Base-by-base conservation (phyloP, 2,888 invertebrate genomes). In the Epinotia brunnichana region DNA sequence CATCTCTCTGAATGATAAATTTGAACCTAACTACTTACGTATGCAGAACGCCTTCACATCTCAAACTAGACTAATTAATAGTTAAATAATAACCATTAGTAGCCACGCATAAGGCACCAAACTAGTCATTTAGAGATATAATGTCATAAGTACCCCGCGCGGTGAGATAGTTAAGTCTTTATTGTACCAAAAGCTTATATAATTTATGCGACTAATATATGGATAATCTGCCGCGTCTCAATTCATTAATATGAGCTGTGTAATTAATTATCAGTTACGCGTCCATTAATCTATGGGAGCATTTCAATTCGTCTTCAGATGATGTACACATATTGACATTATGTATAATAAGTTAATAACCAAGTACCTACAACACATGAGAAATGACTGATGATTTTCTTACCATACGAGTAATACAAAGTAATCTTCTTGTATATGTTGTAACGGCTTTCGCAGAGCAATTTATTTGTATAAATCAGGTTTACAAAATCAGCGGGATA, bases 211-310 rank as follows among this genome's bases (percentile, higher is more conserved):
- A 11, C 15, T 69, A 35, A 35, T 35, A 41, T 63, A 69, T 54
- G 66, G 67, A 69, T 77, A 77, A 77, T 77, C 76, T 68, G 51
- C 74, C 67, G 73, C 63, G 74, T 70, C 70, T 53, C 67, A 60
- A 77, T 75, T 76, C 76, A 79, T 78, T 78, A 77, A 74, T 77
- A 74, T 53, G 21, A 62, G 48, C 69, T 60, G 69, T 54, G 74
- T 80, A 77, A 79, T 80, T 80, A 78, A 80, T 80, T 75, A 78
- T 69, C 68, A 63, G 67, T 69, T 68, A 35, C 64, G 74, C 61
- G 63, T 48, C 68, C 64, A 69, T 69, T 73, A 62, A 75, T 73
- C 69, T 70, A 15, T 63, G 56, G 67, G 48, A 39, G 19, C 69
- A 44, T 59, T 68, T 56, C 19, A 51, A 51, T 60, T 57, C 41